Evolutionary conservation across 2,113 vertebrate species (phyloP).

Genomic region (Notarius lentiginosus): DNA sequence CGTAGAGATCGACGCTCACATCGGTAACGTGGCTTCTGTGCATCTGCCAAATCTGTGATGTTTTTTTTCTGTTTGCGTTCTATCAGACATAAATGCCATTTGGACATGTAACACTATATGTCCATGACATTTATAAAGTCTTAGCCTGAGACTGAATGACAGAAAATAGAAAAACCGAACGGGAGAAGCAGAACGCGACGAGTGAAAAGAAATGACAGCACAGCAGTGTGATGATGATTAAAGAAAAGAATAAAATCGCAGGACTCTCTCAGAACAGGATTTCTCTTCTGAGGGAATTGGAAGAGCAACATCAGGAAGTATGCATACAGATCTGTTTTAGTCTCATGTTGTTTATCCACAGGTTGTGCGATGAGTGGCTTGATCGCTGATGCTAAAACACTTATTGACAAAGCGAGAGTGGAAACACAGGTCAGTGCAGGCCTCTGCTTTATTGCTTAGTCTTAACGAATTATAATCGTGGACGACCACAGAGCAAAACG

Average conservation of each 20-base stretch:
- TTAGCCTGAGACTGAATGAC: neutral
- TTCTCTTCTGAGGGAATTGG: neutral
- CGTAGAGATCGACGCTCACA: slow-evolving; percentile 95
- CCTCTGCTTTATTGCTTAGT: neutral
- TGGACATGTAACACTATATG: neutral
- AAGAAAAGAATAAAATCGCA: neutral
- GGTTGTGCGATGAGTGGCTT: slow-evolving; percentile 98
- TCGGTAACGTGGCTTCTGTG: slow-evolving; percentile 73
- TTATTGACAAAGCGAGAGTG: slow-evolving; percentile 98
- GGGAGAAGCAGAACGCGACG: neutral
- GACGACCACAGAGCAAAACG: neutral
- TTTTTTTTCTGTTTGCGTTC: neutral
- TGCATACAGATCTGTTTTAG: neutral
- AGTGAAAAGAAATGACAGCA: neutral
- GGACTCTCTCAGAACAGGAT: neutral
- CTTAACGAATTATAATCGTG: neutral
- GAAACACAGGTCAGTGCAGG: slow-evolving; percentile 87
- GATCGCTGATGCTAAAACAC: slow-evolving; percentile 97
- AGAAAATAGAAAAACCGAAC: neutral
- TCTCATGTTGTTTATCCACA: slow-evolving; percentile 55
- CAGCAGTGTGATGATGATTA: neutral
- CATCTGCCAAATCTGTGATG: neutral
- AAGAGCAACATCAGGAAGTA: neutral
- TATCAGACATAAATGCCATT: no score
- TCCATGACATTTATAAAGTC: neutral